Conservation (phyloP, 1,140 invertebrate genomes). For the Oryzaephilus surinamensis region DNA sequence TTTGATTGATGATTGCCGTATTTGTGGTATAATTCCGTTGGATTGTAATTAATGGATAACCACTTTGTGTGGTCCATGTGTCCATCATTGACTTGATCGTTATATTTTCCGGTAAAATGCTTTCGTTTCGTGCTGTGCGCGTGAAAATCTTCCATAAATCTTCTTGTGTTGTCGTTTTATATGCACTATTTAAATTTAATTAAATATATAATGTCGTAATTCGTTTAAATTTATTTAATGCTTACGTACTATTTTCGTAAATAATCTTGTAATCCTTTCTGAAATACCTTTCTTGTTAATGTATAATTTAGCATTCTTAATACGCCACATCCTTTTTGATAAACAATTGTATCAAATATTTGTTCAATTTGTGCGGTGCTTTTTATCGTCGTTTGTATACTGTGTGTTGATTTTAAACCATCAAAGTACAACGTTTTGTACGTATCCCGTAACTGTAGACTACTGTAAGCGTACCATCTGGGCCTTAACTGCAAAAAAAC, state of each 20-base stretch:
- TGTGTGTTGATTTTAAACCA: slow-evolving; percentile 25
- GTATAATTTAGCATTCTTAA: slow-evolving; percentile 55
- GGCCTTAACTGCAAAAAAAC: slow-evolving; percentile 21
- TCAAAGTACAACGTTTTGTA: slow-evolving; percentile 25
- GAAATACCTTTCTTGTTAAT: slow-evolving; percentile 46
- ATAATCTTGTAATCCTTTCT: slow-evolving; percentile 42
- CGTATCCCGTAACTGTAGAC: slow-evolving; percentile 22
- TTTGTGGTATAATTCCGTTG: slow-evolving; percentile 40
- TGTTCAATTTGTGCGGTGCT: slow-evolving; percentile 26
- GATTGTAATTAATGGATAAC: slow-evolving; percentile 54
- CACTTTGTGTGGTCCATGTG: slow-evolving; percentile 53
- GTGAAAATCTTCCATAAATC: slow-evolving; percentile 24
- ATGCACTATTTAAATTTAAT: slow-evolving; percentile 20
- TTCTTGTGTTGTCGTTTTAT: slow-evolving; percentile 22
- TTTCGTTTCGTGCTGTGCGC: slow-evolving; percentile 16
- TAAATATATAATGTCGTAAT: no score
- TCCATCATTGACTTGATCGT: slow-evolving; percentile 43
- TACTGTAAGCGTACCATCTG: slow-evolving; percentile 24
- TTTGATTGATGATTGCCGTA: slow-evolving; percentile 39
- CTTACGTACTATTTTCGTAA: slow-evolving; percentile 39
- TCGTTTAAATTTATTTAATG: not conserved
- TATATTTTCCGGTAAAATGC: slow-evolving; percentile 18
- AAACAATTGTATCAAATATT: slow-evolving; percentile 23
- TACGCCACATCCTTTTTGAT: slow-evolving; percentile 30
- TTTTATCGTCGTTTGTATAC: slow-evolving; percentile 22